Evolutionary conservation across 2,888 invertebrate genomes (phyloP), one percentile per base, ranked within the genome.

Genomic region (Toxonevra muliebris): DNA sequence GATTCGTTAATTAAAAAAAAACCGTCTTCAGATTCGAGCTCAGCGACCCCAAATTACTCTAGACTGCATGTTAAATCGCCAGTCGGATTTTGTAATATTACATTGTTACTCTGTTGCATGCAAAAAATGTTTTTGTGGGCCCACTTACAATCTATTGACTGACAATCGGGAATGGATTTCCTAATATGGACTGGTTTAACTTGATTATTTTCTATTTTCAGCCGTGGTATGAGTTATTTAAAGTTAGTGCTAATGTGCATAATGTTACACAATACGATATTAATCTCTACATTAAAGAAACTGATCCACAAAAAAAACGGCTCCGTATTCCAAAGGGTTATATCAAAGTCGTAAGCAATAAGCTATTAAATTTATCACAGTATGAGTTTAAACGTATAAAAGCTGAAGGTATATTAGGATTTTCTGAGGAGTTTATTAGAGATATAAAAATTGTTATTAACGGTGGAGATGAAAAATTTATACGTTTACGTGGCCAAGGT

Each of bases 171-270:
- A 55, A 4, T 12, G 20, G 17, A 55, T 20, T n/a, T 45, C 45
- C 17, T 10, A 17, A 30, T 57, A 10, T n/a, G 17, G n/a, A 52
- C 10, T 15, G 17, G 13, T 53, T 7, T 50, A n/a, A 4, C 41
- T 12, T 30, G 30, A 2, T 30, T 30, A 4, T 30, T 30, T 45
- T 19, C 66, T 41, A 42, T 42, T 15, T 66, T 11, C 65, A 84
- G 84, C 77, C 82, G 3, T 84, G 84, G 84, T 81, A 82, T 69
- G 82, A 82, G 62, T 64, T 61, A 0, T 77, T 73, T 43, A 69
- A 65, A 2, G 66, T 71, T 1, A 70, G 75, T 41, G 59, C 80
- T 0, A 69, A 71, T 2, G 63, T 82, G 1, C 64, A 69, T 8
- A 83, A 82, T 67, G 66, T 76, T 1, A 80, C 80, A 7, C 71